Evolutionary conservation across 1,140 invertebrate genomes (phyloP).

Genomic region (Ceratina japonica): DNA sequence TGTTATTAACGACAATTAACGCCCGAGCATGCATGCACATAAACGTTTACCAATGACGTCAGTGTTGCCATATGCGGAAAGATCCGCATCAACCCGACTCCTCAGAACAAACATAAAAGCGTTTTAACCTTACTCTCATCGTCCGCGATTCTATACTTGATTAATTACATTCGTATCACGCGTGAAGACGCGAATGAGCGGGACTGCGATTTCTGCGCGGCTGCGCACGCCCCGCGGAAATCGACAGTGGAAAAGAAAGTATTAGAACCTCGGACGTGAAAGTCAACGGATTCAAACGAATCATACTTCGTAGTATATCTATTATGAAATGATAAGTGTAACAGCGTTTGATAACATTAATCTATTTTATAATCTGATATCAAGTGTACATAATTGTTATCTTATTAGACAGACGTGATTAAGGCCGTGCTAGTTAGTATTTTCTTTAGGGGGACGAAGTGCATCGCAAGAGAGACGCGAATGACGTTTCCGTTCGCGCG

Average conservation of each 20-base stretch:
- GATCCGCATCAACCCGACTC: slow-evolving; percentile 29
- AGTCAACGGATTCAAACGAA: background rate
- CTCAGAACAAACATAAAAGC: background rate
- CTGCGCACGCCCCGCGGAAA: slow-evolving; percentile 8
- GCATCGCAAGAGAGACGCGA: background rate
- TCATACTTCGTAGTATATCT: too few relatives aligned
- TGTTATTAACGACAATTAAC: slow-evolving; percentile 59
- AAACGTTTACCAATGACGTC: slow-evolving; percentile 60
- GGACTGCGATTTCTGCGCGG: background rate
- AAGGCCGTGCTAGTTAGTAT: too few relatives aligned
- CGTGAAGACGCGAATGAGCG: background rate
- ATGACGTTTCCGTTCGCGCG: slow-evolving; percentile 35
- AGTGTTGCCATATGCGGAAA: slow-evolving; percentile 39
- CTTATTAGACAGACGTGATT: too few relatives aligned
- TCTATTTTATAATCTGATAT: too few relatives aligned
- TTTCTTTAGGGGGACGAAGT: background rate
- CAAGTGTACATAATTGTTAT: too few relatives aligned
- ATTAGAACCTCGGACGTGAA: slow-evolving; percentile 21
- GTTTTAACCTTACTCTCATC: background rate
- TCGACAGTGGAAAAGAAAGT: slow-evolving; percentile 39
- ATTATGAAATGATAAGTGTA: too few relatives aligned
- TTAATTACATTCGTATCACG: slow-evolving; percentile 10
- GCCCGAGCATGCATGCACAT: slow-evolving; percentile 31
- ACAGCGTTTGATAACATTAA: too few relatives aligned
- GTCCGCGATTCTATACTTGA: slow-evolving; percentile 1